These are phyloP conservation scores for Lepisosteus oculatus DNA, from an alignment of 2,113 vertebrate genomes.

Conservation along the genomic window DNA sequence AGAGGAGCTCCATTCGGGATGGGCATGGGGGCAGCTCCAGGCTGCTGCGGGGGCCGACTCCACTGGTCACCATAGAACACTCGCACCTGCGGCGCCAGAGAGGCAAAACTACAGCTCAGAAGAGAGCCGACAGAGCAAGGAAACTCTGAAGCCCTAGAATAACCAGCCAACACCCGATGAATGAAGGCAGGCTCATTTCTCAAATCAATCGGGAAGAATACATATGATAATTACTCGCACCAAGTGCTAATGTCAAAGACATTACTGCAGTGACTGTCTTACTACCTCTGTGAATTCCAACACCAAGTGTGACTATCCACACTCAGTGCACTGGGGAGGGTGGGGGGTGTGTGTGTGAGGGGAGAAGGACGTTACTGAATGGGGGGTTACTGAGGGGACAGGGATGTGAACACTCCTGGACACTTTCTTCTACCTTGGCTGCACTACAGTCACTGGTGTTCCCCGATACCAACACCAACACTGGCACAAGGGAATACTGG, in stretches of 20 bases:
- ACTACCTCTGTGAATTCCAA: too few species aligned
- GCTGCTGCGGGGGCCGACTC: slow-evolving; percentile 17
- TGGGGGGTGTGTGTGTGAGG: too few species aligned
- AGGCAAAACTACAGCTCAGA: neutral
- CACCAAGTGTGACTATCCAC: too few species aligned
- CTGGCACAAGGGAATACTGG: neutral
- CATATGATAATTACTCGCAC: too few species aligned
- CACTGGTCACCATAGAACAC: slow-evolving; percentile 48
- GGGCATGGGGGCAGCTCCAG: neutral
- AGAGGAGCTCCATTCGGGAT: slow-evolving; percentile 1
- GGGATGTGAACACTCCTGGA: neutral
- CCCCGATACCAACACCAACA: neutral
- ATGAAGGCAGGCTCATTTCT: too few species aligned
- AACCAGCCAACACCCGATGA: neutral
- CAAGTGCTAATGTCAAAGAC: too few species aligned
- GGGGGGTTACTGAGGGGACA: too few species aligned
- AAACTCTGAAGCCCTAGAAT: neutral
- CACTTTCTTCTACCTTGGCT: neutral
- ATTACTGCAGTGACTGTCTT: too few species aligned
- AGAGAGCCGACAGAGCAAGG: slow-evolving; percentile 8
- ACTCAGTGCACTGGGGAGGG: too few species aligned
- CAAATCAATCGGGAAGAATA: neutral
- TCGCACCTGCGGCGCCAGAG: slow-evolving; percentile 30
- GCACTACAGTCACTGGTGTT: neutral
- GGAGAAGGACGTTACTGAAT: too few species aligned